phyloP scores from a whole-genome alignment of 2,797 vertebrate genomes.

The Sphenopsis melanotis region DNA sequence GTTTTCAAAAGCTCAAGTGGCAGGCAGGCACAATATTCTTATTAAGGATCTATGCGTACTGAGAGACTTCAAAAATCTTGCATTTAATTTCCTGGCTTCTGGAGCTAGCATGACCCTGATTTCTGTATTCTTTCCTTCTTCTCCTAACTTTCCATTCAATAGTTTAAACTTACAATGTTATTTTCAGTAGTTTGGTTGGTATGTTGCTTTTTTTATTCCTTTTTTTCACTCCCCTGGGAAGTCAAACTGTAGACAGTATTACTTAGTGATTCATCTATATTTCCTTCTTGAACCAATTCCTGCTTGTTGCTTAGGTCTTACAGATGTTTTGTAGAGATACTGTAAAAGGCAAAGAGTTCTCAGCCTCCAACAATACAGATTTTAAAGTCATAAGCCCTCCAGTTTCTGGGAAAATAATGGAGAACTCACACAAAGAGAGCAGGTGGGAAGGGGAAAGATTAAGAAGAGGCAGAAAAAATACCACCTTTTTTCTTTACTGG shows the following conservation, averaged over 20 bases:
- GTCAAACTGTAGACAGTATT: neutral
- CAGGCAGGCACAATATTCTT: neutral
- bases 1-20: neutral
- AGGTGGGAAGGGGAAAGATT: neutral
- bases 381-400: constrained; percentile 53
- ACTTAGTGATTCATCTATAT: neutral
- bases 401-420: constrained; percentile 3
- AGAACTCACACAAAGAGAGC: neutral
- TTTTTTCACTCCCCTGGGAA: neutral
- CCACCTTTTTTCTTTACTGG: constrained; percentile 28
- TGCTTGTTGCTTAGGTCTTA: constrained; percentile 2
- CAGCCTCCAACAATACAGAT: constrained; percentile 6
- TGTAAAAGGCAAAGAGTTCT: constrained; percentile 43
- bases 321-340: constrained; percentile 66
- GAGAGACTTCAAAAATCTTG: neutral
- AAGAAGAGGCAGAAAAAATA: neutral
- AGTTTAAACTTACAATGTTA: neutral
- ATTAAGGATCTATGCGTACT: neutral
- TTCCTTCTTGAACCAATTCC: neutral
- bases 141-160: neutral
- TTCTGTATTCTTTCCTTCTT: neutral
- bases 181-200: neutral
- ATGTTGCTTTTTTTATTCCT: neutral
- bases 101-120: neutral
- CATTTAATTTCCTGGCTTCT: neutral